Conservation (phyloP, 2,888 invertebrate genomes). For the Mythimna loreyi region DNA sequence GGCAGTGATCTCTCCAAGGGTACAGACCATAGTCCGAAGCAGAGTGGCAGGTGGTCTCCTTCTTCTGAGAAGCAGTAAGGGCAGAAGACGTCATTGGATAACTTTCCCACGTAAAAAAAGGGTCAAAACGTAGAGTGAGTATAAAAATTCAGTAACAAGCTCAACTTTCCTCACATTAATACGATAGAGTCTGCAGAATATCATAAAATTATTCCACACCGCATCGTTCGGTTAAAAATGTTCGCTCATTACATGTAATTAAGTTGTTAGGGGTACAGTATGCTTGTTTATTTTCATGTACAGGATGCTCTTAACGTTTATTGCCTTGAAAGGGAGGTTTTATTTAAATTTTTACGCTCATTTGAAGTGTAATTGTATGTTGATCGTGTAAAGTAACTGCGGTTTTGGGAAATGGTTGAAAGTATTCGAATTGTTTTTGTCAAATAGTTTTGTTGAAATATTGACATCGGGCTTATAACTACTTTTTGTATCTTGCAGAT, state of each 20-base stretch:
- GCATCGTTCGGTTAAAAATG: conserved; percentile 32
- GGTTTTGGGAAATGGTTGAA: background rate
- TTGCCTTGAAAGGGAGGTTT: conserved; percentile 3
- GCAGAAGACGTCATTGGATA: too few species aligned
- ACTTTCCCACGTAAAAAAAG: too few species aligned
- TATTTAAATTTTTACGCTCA: conserved; percentile 38
- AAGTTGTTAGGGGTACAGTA: conserved; percentile 39
- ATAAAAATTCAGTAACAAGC: background rate
- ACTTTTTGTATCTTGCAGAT: too few species aligned
- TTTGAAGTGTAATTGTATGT: conserved; percentile 22
- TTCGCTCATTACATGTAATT: conserved; percentile 47
- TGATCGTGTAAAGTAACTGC: background rate
- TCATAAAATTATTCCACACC: background rate
- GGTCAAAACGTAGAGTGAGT: too few species aligned
- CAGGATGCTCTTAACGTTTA: conserved; percentile 37
- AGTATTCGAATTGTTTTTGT: background rate
- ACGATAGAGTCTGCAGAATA: background rate
- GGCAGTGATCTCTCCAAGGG: too few species aligned
- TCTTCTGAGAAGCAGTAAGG: too few species aligned
- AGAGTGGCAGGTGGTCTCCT: too few species aligned
- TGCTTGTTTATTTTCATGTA: conserved; percentile 41
- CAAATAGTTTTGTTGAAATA: background rate
- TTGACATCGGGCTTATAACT: too few species aligned
- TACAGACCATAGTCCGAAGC: too few species aligned
- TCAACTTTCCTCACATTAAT: background rate